Base-by-base conservation (phyloP, 2,888 invertebrate genomes). In the Cephus spinipes region DNA sequence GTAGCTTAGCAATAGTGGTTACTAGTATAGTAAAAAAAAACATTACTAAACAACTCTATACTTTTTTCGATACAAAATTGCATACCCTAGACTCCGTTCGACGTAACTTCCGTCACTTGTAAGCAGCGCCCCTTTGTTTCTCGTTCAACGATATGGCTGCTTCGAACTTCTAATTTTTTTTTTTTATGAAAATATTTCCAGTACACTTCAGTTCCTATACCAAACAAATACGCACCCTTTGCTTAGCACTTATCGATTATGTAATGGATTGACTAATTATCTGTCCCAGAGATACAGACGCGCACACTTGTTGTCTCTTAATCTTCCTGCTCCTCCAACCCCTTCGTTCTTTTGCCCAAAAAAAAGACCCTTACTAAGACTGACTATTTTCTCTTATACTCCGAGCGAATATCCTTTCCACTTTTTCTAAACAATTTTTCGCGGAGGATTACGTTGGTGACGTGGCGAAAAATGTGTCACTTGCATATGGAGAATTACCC, bases 1-100 rank as follows among this genome's bases (percentile, higher is more conserved):
- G 87, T 89, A 90, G 89, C 88, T 88, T 89, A 89, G 88, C 89
- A 89, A 89, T 89, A 89, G 89, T 82, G 86, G 81, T 82, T 83
- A 85, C 78, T 85, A 83, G 80, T 74, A 77, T 73, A 68, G 69
- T 30, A 78, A 77, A 71, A 69, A 76, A 69, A 31, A 77, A 75
- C 74, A 12, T 12, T 36, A 4, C 6, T 23, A 55, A 23, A 55
- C 23, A 23, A 55, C 2, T 9, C 23, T 23, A 55, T 55, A 55
- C 23, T 55, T 9, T 55, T 23, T 23, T 23, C 9, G 9, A 23
- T 23, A 9, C 9, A 55, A 23, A 23, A 55, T 1, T 15, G 2
- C 55, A 55, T 55, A 55, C 55, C 55, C 23, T 9, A 55, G 9
- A 55, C 55, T 55, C 55, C 23, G 55, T 55, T 15, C 55, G 55